Evolutionary conservation across 1,140 invertebrate species (phyloP).

Genomic region (Drosophila pruinosa): DNA sequence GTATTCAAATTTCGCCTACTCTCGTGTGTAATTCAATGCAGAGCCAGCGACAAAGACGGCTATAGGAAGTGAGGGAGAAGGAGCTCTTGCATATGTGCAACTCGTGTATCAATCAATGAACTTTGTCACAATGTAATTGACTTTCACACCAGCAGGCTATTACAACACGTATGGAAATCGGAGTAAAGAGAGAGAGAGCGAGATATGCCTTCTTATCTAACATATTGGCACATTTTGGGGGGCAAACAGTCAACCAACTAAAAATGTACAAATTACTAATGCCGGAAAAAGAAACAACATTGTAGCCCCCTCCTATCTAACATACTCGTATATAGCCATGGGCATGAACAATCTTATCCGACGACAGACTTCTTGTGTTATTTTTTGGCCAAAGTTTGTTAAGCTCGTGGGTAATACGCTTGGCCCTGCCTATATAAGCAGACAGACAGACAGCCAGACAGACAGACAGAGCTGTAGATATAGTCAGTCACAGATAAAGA

Average conservation of each 20-base stretch:
- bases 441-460: too few relatives aligned
- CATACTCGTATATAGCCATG: conserved; percentile 2
- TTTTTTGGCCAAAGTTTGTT: not conserved
- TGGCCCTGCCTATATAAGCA: not conserved
- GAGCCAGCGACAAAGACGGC: not conserved
- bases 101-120: conserved; percentile 58
- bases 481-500: conserved; percentile 33
- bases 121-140: conserved; percentile 27
- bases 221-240: not conserved
- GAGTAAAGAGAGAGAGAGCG: not conserved
- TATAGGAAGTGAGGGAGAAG: not conserved
- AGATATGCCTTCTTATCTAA: not conserved
- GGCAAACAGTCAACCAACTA: conserved; percentile 52
- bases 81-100: conserved; percentile 13
- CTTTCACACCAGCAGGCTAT: not conserved
- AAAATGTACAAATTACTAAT: conserved; percentile 67
- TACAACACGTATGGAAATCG: not conserved
- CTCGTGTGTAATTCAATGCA: conserved; percentile 42
- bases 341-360: conserved; percentile 56
- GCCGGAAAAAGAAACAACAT: not conserved
- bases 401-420: conserved; percentile 35
- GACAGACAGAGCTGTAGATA: not conserved
- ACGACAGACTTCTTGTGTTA: not conserved
- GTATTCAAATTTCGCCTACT: conserved; percentile 62
- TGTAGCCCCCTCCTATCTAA: too few relatives aligned